A percentile compares a stretch with the other conserved stretches of the same genome.
Conservation (phyloP, 2,888 invertebrate genomes). For the Odiellus spinosus region DNA sequence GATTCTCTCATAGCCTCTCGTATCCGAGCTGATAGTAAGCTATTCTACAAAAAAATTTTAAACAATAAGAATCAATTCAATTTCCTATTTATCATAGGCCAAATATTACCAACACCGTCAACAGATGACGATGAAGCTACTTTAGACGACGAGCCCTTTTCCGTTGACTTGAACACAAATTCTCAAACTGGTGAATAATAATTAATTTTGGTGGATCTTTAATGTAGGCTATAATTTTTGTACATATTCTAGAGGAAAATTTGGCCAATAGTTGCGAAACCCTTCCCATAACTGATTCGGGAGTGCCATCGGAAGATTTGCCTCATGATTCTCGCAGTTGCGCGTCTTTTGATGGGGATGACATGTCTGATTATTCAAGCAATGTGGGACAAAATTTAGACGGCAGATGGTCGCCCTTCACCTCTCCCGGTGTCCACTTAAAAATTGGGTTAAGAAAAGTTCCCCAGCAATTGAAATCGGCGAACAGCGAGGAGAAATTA, state of each 20-base stretch:
- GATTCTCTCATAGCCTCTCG: slow-evolving; percentile 13
- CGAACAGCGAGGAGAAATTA: slow-evolving; percentile 13
- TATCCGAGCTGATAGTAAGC: slow-evolving; percentile 17
- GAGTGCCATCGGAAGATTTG: slow-evolving; percentile 1
- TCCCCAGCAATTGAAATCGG: slow-evolving; percentile 7
- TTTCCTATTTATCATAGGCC: slow-evolving; percentile 8
- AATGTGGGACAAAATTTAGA: slow-evolving; percentile 27
- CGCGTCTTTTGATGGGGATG: slow-evolving; percentile 20
- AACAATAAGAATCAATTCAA: background rate
- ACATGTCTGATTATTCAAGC: slow-evolving; percentile 26
- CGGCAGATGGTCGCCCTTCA: slow-evolving; percentile 19
- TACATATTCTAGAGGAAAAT: too few relatives aligned
- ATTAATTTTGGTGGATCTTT: too few relatives aligned
- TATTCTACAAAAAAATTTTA: background rate
- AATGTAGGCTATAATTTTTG: too few relatives aligned
- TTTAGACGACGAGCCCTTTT: slow-evolving; percentile 27
- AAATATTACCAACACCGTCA: slow-evolving; percentile 16
- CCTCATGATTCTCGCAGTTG: slow-evolving; percentile 1
- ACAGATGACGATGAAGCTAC: slow-evolving; percentile 24
- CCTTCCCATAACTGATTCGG: too few relatives aligned
- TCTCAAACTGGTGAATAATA: too few relatives aligned
- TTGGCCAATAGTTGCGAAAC: too few relatives aligned
- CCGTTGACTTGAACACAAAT: slow-evolving; percentile 1
- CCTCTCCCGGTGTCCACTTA: slow-evolving; percentile 7
- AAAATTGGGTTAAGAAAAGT: too few relatives aligned